Evolutionary conservation across 2,113 vertebrate genomes (phyloP), one percentile per base, ranked within the genome.

Genomic region (Alexandromys fortis): DNA sequence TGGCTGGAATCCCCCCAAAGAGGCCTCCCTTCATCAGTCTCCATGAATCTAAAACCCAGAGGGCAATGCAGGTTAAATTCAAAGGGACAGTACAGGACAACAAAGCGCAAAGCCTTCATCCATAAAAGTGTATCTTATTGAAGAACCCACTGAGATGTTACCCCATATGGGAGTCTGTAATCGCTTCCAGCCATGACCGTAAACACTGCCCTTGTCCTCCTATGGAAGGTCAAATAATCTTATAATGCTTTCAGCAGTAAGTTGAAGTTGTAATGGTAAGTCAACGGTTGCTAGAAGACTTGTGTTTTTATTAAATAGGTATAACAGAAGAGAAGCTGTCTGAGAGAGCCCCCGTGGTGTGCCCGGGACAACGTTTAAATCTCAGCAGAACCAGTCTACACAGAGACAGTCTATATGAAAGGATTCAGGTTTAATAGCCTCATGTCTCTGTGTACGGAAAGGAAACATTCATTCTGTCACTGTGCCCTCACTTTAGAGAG

Each of bases 391-490:
- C n/a, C 4, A 10, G 72, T 24, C 72, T 85, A 61, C 79, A 70
- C 73, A n/a, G 95, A 92, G 78, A 83, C 86, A 93, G 83, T 0
- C 8, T 12, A 5, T 0, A 45, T 4, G 72, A 0, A 61, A 76
- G 58, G 95, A 97, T 70, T 35, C 82, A 95, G 85, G 30, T 45
- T 86, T 90, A 28, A 92, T n/a, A 96, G 67, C 82, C 77, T 96
- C 94, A 61, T 81, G 86, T n/a, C 72, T 94, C 87, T 92, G 38
- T 94, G 8, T n/a, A 83, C 38, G 38, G 28, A 38, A 28, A 67
- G 28, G 67, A 68, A 3, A 58, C 19, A 28, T 91, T 96, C 19
- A 28, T 91, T 96, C 95, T 86, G 45, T 61, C 94, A 24, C 81
- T 72, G 78, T 58, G 58, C 1, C 4, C 45, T 67, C 68, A 7